phyloP scores from a whole-genome alignment of 2,888 invertebrate species.

The Pecten maximus region DNA sequence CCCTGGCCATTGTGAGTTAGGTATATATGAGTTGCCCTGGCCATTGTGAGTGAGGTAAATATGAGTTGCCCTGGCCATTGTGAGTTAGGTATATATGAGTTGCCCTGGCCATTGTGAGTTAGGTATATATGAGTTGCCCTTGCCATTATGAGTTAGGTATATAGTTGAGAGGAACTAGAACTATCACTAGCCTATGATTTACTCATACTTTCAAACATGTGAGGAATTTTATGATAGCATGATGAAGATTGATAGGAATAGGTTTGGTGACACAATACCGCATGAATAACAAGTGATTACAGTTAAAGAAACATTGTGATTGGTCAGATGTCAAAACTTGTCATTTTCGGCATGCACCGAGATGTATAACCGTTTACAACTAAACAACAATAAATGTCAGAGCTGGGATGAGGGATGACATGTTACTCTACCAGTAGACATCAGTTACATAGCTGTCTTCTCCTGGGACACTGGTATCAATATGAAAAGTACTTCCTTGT shows the following conservation, averaged over 20 bases:
- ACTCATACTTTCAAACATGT: not conserved
- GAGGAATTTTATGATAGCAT: not conserved
- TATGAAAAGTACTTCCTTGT: no score
- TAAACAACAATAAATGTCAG: constrained; percentile 31
- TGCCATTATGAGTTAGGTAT: no score
- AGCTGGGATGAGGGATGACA: not conserved
- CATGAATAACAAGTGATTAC: not conserved
- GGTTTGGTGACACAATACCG: not conserved
- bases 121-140: no score
- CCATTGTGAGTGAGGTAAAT: no score
- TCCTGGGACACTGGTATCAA: no score
- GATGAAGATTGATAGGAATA: not conserved
- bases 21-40: no score
- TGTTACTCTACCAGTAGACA: not conserved
- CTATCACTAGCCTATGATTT: no score
- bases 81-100: no score
- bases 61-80: no score
- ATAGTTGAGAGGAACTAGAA: no score
- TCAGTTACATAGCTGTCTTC: not conserved
- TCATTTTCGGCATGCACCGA: not conserved
- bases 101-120: no score
- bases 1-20: no score
- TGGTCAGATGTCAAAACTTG: constrained; percentile 14
- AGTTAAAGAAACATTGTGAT: not conserved
- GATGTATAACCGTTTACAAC: not conserved